Evolutionary conservation across 2,797 vertebrate genomes (phyloP).

Genomic region (Ambastaia sidthimunki): DNA sequence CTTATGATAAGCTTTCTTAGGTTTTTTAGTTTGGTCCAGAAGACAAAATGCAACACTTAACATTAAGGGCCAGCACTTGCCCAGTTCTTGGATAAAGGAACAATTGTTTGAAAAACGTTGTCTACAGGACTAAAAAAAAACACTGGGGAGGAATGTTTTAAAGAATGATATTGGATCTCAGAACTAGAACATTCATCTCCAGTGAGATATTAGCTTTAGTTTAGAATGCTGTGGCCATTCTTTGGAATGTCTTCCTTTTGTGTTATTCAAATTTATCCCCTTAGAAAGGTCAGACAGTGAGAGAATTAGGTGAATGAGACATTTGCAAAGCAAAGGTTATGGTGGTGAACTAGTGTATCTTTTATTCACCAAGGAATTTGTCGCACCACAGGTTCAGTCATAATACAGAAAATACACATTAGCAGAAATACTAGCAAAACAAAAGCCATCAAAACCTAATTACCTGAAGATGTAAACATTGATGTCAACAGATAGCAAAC

Average conservation of each 20-base stretch:
- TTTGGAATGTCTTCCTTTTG: neutral
- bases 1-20: neutral
- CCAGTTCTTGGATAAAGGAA: neutral
- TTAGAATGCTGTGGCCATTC: neutral
- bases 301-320: neutral
- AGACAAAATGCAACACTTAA: neutral
- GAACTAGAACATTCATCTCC: neutral
- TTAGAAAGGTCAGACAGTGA: slow-evolving; percentile 18
- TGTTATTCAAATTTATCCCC: slow-evolving; percentile 5
- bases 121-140: neutral
- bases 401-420: neutral
- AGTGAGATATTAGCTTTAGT: neutral
- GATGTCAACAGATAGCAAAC: neutral
- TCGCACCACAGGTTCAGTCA: neutral
- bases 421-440: neutral
- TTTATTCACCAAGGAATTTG: neutral
- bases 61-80: neutral
- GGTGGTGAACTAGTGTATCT: neutral
- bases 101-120: neutral
- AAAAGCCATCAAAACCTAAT: neutral
- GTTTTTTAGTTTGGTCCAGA: neutral
- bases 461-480: neutral
- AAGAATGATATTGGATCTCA: neutral
- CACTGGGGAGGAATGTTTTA: neutral
- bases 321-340: neutral